Evolutionary conservation across 2,888 invertebrate genomes (phyloP).

Genomic region (Amitus sp.): DNA sequence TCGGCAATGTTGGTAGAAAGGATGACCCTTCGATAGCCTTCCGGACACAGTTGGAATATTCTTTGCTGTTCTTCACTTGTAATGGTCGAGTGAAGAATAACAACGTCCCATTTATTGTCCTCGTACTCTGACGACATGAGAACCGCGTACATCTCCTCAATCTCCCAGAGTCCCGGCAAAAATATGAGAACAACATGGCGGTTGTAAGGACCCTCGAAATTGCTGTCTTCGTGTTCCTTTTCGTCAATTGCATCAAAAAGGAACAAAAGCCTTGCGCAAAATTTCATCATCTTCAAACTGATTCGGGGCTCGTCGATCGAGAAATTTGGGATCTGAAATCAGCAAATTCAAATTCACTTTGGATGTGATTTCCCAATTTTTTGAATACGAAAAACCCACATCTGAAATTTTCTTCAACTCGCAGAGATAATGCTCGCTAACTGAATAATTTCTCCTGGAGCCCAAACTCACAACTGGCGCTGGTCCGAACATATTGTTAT

Average conservation of each 20-base stretch:
- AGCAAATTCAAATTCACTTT: constrained; percentile 7
- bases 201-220: too few species aligned
- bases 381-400: too few species aligned
- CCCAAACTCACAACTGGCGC: constrained; percentile 71
- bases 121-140: constrained; percentile 48
- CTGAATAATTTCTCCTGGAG: constrained; percentile 67
- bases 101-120: constrained; percentile 68
- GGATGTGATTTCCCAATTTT: constrained; percentile 32
- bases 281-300: constrained; percentile 70
- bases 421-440: too few species aligned
- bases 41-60: constrained; percentile 71
- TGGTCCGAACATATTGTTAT: constrained; percentile 53
- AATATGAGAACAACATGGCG: not conserved
- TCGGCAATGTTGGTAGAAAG: constrained; percentile 92
- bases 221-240: too few species aligned
- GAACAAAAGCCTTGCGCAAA: constrained; percentile 69
- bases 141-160: constrained; percentile 65
- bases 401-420: too few species aligned
- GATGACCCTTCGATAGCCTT: constrained; percentile 82
- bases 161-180: constrained; percentile 4
- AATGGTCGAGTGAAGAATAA: constrained; percentile 79
- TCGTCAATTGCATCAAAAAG: constrained; percentile 73
- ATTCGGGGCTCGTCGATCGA: constrained; percentile 71
- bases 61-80: constrained; percentile 79
- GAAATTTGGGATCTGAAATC: constrained; percentile 67